Evolutionary conservation across 2,797 vertebrate species (phyloP).

Genomic region (Lindbergichthys nudifrons): DNA sequence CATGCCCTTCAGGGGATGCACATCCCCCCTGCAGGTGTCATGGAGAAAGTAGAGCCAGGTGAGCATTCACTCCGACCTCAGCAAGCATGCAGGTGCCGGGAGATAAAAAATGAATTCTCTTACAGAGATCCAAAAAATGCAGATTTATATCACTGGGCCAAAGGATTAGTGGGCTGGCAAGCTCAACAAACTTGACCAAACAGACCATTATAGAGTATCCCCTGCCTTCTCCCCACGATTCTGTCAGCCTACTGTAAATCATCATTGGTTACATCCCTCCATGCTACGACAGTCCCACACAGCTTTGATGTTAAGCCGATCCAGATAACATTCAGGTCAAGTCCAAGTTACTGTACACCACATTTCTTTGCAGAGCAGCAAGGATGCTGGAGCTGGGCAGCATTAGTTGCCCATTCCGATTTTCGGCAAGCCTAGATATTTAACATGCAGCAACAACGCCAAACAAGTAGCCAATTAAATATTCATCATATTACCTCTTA

Average conservation of each 20-base stretch:
- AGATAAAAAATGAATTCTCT: neutral
- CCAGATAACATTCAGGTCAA: conserved; percentile 80
- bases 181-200: conserved; percentile 35
- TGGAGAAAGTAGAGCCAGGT: conserved; percentile 8
- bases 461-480: conserved; percentile 68
- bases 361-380: conserved; percentile 51
- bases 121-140: neutral
- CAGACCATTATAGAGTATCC: conserved; percentile 11
- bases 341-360: conserved; percentile 69
- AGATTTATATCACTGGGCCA: neutral
- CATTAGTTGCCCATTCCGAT: conserved; percentile 29
- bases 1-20: conserved; percentile 26
- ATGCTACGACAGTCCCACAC: conserved; percentile 45
- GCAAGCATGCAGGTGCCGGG: conserved; percentile 17
- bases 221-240: conserved; percentile 19
- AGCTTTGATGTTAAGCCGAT: conserved; percentile 70
- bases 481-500: conserved; percentile 45
- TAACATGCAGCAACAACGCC: conserved; percentile 20
- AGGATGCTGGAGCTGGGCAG: conserved; percentile 57
- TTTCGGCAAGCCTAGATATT: conserved; percentile 5
- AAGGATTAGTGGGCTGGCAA: conserved; percentile 17
- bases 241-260: conserved; percentile 30
- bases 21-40: conserved; percentile 22
- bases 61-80: conserved; percentile 44
- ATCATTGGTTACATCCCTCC: conserved; percentile 47